Base-by-base conservation (phyloP, 1,140 invertebrate species). In the Wasmannia auropunctata region DNA sequence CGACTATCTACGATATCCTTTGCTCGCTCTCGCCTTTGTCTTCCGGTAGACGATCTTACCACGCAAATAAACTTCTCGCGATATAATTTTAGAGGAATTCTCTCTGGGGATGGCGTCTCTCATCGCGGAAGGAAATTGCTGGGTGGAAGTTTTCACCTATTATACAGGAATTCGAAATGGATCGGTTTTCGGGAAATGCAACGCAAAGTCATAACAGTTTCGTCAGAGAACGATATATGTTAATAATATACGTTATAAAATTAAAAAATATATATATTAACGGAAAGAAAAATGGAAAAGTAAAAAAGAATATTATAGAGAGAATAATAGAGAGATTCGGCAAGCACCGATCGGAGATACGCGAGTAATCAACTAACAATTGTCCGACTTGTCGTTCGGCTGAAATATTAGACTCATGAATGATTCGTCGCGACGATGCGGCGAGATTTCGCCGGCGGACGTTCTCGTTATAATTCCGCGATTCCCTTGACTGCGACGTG, bases 401-500 rank as follows among this genome's bases (percentile, higher is more conserved):
- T 4, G 25, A 77, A 31, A 46, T 76, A 76, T 62, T 60, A 58
- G 22, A 62, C 11, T 46, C 56, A 11, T 43, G 37, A 77, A 77
- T 28, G 37, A 77, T 77, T 77, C 49, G 46, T 10, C 70, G 46
- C 19, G 70, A 16, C 16, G 22, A 46, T 37, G 11, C 22, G 16
- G 40, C 16, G 54, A 60, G 56, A 63, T 62, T 22, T 34, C 54
- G 34, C 16, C 16, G 72, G 34, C 49, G 70, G 31, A 56, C n/a
- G 28, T 58, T 56, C 22, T 67, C 62, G 76, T 51, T 67, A 80
- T 22, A 51, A 37, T 51, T 67, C 4, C 28, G 40, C 34, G 31
- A 67, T 67, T 80, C 63, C 43, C 76, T 80, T 16, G 58, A 49
- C 76, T 25, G 43, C 43, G 76, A 67, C 43, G 19, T 51, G n/a